These are phyloP conservation scores for Volucella zonaria DNA, from an alignment of 2,888 invertebrate species.

Conservation along the genomic window DNA sequence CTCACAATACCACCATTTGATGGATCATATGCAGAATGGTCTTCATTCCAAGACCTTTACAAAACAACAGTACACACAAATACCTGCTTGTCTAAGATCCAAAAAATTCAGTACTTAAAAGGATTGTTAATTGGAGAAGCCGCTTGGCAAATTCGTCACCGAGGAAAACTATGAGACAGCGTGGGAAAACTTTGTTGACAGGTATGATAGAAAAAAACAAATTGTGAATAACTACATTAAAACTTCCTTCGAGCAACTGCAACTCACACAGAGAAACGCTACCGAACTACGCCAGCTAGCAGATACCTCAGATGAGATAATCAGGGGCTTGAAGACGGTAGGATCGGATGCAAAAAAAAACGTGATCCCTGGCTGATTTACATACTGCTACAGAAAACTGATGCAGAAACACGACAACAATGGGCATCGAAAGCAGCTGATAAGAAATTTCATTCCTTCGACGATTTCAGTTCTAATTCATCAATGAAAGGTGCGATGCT, in stretches of 20 bases:
- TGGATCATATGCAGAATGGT: no score
- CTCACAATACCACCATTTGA: no score
- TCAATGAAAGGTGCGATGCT: conserved; percentile 32
- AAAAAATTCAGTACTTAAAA: no score
- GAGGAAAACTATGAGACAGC: conserved; percentile 27
- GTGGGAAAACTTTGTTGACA: conserved; percentile 6
- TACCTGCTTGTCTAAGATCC: no score
- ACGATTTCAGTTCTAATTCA: conserved; percentile 33
- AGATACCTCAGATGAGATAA: conserved; percentile 20
- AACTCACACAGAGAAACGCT: neutral
- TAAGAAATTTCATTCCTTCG: conserved; percentile 27
- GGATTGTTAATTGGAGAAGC: no score
- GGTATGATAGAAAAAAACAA: conserved; percentile 34
- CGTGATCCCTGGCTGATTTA: conserved; percentile 33
- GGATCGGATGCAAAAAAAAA: conserved; percentile 18
- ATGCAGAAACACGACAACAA: conserved; percentile 18
- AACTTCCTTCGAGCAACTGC: conserved; percentile 22
- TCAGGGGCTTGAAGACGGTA: conserved; percentile 12
- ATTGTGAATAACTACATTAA: conserved; percentile 21
- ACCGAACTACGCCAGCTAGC: conserved; percentile 13
- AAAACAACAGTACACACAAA: no score
- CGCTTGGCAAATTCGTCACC: conserved; percentile 12
- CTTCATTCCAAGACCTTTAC: no score
- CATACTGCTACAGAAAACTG: conserved; percentile 20
- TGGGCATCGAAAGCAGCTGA: no score